Evolutionary conservation across 2,113 vertebrate genomes (phyloP), one percentile per base, ranked within the genome.

Genomic region (Carassius gibelio): DNA sequence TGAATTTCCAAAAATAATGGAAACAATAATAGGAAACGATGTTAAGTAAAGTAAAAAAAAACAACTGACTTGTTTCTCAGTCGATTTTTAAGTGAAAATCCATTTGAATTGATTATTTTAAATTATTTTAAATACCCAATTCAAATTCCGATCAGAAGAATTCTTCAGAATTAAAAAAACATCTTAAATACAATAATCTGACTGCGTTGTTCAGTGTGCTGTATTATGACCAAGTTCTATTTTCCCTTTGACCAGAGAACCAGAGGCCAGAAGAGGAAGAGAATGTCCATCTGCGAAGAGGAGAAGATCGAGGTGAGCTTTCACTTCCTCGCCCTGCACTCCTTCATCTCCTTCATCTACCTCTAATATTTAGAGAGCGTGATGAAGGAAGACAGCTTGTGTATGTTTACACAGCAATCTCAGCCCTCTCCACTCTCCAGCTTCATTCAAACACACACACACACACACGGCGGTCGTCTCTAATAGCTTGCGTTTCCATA

Each of bases 181-280:
- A 38, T 71, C 34, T 71, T 38, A 74, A 74, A 48, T 14, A 45
- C 38, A 74, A 21, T 48, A 74, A 74, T n/a, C 71, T 45, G 15
- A 38, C 7, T 10, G 15, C 38, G 36, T 36, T 1, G 55, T 78
- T 59, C 4, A 9, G 3, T 9, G 6, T 64, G 4, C 76, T 8
- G 1, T 61, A 38, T 38, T 61, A 15, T 78, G 11, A 83, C 26
- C 77, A 21, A 66, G 64, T 76, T 9, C 77, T 14, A 23, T 86
- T 86, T 83, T 30, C 48, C 7, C n/a, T 76, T 30, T 93, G 93
- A 38, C 82, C 93, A 99, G 98, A 97, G 98, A 96, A 98, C 97
- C 93, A 96, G 97, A 95, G 98, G 97, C 86, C 95, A 98, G 93
- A 99, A 99, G 93, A 94, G 97, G 92, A 96, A 95, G 87, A 90